These are phyloP conservation scores for Lithobates pipiens DNA, from an alignment of 2,797 vertebrate species.

Conservation along the genomic window DNA sequence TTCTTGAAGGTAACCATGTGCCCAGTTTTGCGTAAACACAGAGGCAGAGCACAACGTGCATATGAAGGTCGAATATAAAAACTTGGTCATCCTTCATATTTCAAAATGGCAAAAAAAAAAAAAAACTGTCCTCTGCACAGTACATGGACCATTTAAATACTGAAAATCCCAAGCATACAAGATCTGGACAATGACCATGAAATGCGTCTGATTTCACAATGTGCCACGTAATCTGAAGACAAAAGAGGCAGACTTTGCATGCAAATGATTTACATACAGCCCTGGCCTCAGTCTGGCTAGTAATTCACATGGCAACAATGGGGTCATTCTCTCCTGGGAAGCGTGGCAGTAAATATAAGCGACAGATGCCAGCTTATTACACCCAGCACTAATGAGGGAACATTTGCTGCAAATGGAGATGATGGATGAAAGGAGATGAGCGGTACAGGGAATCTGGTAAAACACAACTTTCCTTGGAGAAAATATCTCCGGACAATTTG, in stretches of 20 bases:
- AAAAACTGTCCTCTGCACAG: background rate
- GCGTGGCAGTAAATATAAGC: slow-evolving; percentile 40
- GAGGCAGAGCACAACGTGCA: too few species aligned
- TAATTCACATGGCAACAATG: slow-evolving; percentile 40
- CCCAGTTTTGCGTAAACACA: too few species aligned
- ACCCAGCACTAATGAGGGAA: slow-evolving; percentile 34
- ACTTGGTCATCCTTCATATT: too few species aligned
- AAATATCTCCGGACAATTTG: too few species aligned
- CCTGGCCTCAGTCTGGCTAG: slow-evolving; percentile 13
- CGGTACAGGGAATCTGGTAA: background rate
- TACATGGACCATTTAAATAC: background rate
- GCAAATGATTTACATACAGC: slow-evolving; percentile 39
- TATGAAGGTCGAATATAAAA: too few species aligned
- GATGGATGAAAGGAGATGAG: slow-evolving; percentile 11
- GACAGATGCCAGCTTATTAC: slow-evolving; percentile 54
- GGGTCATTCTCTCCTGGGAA: slow-evolving; percentile 35
- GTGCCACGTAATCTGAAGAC: slow-evolving; percentile 26
- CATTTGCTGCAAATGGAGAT: slow-evolving; percentile 11
- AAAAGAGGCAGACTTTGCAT: slow-evolving; percentile 24
- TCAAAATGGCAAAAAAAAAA: too few species aligned
- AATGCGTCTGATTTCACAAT: slow-evolving; percentile 6
- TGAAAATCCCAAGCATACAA: slow-evolving; percentile 7
- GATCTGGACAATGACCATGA: slow-evolving; percentile 28
- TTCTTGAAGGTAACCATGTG: too few species aligned
- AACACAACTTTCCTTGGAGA: background rate